These are phyloP conservation scores for Dermatophagoides farinae DNA, from an alignment of 1,140 invertebrate species.

Conservation along the genomic window DNA sequence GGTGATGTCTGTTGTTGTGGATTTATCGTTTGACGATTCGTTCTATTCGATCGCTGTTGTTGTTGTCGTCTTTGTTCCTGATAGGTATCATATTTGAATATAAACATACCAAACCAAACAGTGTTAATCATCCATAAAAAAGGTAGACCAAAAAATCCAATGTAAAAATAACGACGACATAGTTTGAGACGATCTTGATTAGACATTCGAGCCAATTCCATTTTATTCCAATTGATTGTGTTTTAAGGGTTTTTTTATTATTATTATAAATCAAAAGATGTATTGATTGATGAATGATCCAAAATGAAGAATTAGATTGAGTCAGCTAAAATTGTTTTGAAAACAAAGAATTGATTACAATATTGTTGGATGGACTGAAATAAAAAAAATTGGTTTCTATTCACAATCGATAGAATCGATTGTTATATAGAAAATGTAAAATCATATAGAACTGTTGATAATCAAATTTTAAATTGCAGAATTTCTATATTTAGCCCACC, in stretches of 20 bases:
- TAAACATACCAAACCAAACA: slow-evolving; percentile 18
- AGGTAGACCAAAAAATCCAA: slow-evolving; percentile 19
- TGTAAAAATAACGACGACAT: slow-evolving; percentile 21
- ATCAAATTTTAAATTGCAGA: too few species aligned
- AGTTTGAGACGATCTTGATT: slow-evolving; percentile 14
- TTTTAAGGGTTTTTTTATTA: neutral
- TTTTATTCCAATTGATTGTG: neutral
- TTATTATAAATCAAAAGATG: neutral
- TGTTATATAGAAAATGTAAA: too few species aligned
- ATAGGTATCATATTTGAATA: neutral
- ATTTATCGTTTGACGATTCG: neutral
- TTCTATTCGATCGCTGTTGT: neutral
- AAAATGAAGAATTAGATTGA: neutral
- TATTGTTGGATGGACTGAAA: too few species aligned
- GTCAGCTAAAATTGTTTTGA: neutral
- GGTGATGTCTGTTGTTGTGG: neutral
- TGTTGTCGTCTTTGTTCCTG: neutral
- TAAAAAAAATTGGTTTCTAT: too few species aligned
- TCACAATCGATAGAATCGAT: too few species aligned
- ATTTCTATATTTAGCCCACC: too few species aligned
- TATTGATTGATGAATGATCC: neutral
- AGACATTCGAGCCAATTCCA: slow-evolving; percentile 20
- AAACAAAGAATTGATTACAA: neutral
- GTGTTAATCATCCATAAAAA: slow-evolving; percentile 20
- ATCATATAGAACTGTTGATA: too few species aligned